Evolutionary conservation across 2,888 invertebrate genomes (phyloP).

Genomic region (Drosophila aldrichi): DNA sequence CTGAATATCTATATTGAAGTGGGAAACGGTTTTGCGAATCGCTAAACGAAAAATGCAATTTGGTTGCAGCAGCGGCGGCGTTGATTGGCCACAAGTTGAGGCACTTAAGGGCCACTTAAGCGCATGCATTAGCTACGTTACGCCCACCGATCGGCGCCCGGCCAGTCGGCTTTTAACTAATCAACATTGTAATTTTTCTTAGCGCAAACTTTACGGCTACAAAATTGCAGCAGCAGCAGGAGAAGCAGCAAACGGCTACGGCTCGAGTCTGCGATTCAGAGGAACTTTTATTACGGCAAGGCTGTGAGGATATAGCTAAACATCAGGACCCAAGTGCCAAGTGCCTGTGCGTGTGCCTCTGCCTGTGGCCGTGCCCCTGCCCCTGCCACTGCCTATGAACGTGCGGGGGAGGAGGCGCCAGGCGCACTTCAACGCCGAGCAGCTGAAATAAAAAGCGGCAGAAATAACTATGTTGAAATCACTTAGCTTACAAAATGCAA

Average conservation of each 20-base stretch:
- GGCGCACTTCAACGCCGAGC: conserved; percentile 12
- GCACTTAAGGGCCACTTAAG: conserved; percentile 64
- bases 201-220: conserved; percentile 38
- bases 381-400: not conserved
- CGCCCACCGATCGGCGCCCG: conserved; percentile 52
- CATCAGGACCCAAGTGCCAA: conserved; percentile 32
- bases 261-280: conserved; percentile 24
- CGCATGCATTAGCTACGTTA: conserved; percentile 40
- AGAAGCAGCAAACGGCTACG: not conserved
- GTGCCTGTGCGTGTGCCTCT: conserved; percentile 3
- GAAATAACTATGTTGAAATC: conserved; percentile 68
- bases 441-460: conserved; percentile 54
- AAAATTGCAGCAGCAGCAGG: conserved; percentile 19
- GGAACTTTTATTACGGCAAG: conserved; percentile 41
- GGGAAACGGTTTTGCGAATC: conserved; percentile 3
- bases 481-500: conserved; percentile 70
- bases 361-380: not conserved
- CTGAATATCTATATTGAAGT: not conserved
- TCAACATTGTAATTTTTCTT: conserved; percentile 62
- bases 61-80: conserved; percentile 22
- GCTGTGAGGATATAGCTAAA: conserved; percentile 31
- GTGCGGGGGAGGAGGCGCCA: conserved; percentile 17
- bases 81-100: conserved; percentile 39
- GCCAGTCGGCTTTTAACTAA: conserved; percentile 66
- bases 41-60: conserved; percentile 31